These are phyloP conservation scores for Chromis chromis DNA, from an alignment of 2,797 vertebrate genomes.

Conservation along the genomic window DNA sequence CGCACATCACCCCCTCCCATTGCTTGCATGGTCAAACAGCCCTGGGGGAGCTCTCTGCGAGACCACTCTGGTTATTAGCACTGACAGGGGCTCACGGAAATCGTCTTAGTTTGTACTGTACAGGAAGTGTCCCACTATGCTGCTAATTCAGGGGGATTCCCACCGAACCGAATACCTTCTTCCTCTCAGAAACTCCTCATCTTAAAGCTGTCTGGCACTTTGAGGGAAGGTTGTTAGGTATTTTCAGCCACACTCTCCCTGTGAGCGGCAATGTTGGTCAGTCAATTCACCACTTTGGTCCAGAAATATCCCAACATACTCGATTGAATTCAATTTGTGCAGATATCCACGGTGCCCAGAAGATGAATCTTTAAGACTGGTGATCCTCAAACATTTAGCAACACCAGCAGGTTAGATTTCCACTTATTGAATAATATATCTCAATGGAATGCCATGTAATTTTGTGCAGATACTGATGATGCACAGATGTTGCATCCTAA, in stretches of 20 bases:
- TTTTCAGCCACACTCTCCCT: background rate
- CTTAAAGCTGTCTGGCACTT: conserved; percentile 16
- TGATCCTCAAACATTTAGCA: no score
- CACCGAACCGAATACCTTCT: conserved; percentile 32
- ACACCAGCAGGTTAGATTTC: no score
- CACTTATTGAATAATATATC: no score
- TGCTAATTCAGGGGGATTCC: conserved; percentile 60
- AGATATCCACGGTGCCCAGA: no score
- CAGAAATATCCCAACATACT: no score
- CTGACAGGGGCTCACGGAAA: conserved; percentile 76
- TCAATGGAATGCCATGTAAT: no score
- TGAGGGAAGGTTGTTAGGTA: background rate
- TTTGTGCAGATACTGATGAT: no score
- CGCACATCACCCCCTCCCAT: conserved; percentile 70
- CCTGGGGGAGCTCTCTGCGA: conserved; percentile 71
- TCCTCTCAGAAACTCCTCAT: conserved; percentile 13
- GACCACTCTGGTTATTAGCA: conserved; percentile 75
- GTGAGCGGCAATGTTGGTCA: no score
- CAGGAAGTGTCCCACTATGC: conserved; percentile 59
- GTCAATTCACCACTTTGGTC: no score
- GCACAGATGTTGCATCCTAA: background rate
- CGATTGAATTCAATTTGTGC: no score
- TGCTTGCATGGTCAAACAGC: conserved; percentile 69
- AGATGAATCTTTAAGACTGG: no score
- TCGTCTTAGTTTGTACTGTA: conserved; percentile 70